phyloP scores from a whole-genome alignment of 2,888 invertebrate genomes.

The Ophioninae sp. region DNA sequence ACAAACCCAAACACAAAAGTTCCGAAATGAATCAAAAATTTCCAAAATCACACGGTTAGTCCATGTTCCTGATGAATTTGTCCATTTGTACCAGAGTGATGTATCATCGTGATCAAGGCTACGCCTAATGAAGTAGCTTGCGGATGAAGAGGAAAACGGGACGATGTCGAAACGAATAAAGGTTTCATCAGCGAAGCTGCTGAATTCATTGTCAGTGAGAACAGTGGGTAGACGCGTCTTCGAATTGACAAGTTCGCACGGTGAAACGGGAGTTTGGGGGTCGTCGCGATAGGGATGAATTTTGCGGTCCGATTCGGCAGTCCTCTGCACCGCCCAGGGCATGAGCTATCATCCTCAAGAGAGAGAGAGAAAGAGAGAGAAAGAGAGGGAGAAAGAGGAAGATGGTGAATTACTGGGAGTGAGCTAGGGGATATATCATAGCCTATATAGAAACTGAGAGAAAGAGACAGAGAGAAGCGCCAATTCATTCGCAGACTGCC shows the following conservation, averaged over 20 bases:
- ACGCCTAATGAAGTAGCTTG: neutral
- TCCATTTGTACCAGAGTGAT: neutral
- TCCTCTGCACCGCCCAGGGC: constrained; percentile 72
- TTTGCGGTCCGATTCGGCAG: constrained; percentile 78
- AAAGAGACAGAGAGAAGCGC: constrained; percentile 69
- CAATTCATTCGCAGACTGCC: constrained; percentile 81
- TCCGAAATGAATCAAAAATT: too few relatives aligned
- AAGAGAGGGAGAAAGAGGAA: constrained; percentile 63
- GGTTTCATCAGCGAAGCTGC: constrained; percentile 42
- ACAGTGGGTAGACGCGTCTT: constrained; percentile 45
- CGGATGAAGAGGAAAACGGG: neutral
- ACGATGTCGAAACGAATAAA: constrained; percentile 20
- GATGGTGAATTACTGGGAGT: constrained; percentile 44
- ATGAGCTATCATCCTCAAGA: constrained; percentile 35
- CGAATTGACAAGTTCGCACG: constrained; percentile 63
- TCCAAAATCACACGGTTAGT: neutral
- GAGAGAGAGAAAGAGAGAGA: constrained; percentile 64
- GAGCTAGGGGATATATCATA: constrained; percentile 30
- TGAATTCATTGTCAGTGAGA: constrained; percentile 28
- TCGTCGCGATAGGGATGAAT: constrained; percentile 66
- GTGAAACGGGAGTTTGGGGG: constrained; percentile 35
- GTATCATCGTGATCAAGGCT: neutral
- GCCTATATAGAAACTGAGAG: constrained; percentile 64
- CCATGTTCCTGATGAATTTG: neutral
- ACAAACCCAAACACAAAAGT: too few relatives aligned